Evolutionary conservation across 2,113 vertebrate species (phyloP).

Genomic region (Bungarus multicinctus): DNA sequence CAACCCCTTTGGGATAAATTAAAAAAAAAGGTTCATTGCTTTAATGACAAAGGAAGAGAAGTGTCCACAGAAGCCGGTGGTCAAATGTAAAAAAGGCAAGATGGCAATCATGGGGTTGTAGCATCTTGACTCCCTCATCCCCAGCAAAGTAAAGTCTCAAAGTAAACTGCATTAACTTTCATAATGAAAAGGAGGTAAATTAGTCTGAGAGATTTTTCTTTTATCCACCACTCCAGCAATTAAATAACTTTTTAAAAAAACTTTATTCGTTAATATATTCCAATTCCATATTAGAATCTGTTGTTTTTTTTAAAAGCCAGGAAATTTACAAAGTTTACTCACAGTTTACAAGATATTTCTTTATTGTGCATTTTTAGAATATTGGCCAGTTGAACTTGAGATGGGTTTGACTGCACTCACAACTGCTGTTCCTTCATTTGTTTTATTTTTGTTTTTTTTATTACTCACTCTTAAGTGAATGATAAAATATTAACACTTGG

Average conservation of each 20-base stretch:
- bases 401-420: neutral
- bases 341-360: neutral
- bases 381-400: neutral
- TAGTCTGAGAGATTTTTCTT: neutral
- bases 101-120: neutral
- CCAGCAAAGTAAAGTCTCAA: neutral
- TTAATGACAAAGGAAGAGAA: neutral
- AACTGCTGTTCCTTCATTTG: neutral
- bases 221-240: neutral
- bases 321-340: neutral
- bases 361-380: neutral
- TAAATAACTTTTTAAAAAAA: neutral
- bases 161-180: neutral
- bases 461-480: slow-evolving; percentile 6
- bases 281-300: neutral
- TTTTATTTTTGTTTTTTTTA: neutral
- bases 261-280: neutral
- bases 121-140: neutral
- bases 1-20: neutral
- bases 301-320: neutral
- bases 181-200: neutral
- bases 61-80: neutral
- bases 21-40: neutral
- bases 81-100: neutral
- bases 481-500: slow-evolving; percentile 26